These are phyloP conservation scores for Andrena minutula DNA, from an alignment of 2,888 invertebrate species.

Conservation along the genomic window DNA sequence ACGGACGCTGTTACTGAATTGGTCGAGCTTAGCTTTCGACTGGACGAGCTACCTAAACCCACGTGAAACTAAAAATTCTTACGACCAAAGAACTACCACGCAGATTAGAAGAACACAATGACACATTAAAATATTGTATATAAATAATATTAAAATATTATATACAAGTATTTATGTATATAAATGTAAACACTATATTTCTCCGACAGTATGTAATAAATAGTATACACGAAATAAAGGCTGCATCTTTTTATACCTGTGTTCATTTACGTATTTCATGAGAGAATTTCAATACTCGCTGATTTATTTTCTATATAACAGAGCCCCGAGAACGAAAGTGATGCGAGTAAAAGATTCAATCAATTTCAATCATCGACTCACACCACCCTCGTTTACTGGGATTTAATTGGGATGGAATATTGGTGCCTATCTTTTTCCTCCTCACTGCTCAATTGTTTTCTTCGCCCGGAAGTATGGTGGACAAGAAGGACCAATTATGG, in stretches of 20 bases:
- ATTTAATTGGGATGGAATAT: not conserved
- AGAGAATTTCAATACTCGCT: not conserved
- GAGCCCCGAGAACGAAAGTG: not conserved
- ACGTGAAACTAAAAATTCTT: conserved; percentile 46
- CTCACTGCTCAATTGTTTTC: conserved; percentile 41
- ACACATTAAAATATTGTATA: too few relatives aligned
- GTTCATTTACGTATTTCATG: not conserved
- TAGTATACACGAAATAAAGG: not conserved
- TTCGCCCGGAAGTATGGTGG: conserved; percentile 76
- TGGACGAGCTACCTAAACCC: conserved; percentile 71
- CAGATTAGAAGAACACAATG: too few relatives aligned
- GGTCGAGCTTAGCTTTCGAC: conserved; percentile 69
- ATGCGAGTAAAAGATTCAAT: not conserved
- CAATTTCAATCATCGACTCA: not conserved
- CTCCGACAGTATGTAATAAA: conserved; percentile 26
- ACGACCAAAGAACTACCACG: too few relatives aligned
- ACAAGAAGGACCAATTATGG: conserved; percentile 79
- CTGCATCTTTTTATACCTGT: not conserved
- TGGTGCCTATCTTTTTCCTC: not conserved
- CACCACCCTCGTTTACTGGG: not conserved
- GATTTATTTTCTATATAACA: not conserved
- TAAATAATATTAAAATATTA: not conserved
- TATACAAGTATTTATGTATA: conserved; percentile 13
- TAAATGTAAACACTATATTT: conserved; percentile 19
- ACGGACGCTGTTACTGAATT: conserved; percentile 74